Evolutionary conservation across 2,888 invertebrate species (phyloP).

Genomic region (Philaethria dido): DNA sequence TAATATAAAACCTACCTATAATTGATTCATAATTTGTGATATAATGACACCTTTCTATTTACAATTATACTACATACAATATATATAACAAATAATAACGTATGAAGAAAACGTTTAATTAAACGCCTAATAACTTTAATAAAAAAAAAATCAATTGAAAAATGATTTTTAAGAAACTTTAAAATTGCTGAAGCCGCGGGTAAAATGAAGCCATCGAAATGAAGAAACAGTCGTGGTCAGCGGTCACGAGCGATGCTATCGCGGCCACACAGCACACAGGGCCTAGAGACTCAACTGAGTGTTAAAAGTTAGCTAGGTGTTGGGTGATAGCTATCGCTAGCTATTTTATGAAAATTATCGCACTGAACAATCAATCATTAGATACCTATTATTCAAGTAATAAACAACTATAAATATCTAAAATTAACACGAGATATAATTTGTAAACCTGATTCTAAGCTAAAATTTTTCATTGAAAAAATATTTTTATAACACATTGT

Average conservation of each 20-base stretch:
- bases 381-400: background rate
- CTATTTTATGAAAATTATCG: constrained; percentile 37
- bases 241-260: constrained; percentile 74
- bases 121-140: no score
- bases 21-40: no score
- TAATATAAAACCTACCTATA: no score
- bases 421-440: no score
- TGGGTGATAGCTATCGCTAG: constrained; percentile 38
- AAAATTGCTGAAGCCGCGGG: constrained; percentile 34
- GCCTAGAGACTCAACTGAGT: constrained; percentile 39
- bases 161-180: background rate
- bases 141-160: background rate
- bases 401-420: background rate
- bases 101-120: no score
- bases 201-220: constrained; percentile 67
- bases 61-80: no score
- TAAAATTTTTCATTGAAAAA: no score
- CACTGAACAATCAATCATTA: background rate
- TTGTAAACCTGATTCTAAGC: no score
- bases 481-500: no score
- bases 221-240: constrained; percentile 59
- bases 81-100: no score
- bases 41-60: no score
- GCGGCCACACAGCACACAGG: constrained; percentile 52
- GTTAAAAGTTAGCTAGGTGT: constrained; percentile 40